Evolutionary conservation across 2,113 vertebrate genomes (phyloP), one percentile per base, ranked within the genome.

Genomic region (Equus quagga): DNA sequence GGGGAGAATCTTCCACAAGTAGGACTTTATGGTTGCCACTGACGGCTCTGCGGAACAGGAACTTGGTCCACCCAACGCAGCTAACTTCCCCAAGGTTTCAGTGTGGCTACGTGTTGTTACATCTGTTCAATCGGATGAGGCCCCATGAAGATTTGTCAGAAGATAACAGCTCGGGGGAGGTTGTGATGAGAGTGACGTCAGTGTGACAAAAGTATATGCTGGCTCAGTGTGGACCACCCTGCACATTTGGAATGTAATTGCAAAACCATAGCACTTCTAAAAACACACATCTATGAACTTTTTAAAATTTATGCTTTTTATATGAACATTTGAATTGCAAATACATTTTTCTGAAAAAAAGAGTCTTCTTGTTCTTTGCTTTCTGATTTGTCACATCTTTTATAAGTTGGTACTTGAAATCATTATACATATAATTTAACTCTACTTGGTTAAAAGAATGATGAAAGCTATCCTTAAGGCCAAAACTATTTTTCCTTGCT

Each of bases 151-250:
- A 98, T 80, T 91, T 98, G 14, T 98, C 98, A 67, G 99, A 99
- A 97, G 99, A 99, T 86, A 98, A 98, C 11, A 98, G 98, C 97
- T 99, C 99, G 0, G 99, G 99, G 64, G 99, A 99, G 98, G 99
- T 99, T 0, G 99, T 99, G 8, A 99, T 99, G 96, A 99, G 99
- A 94, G 99, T 99, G n/a, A 99, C 99, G 6, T 99, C 99, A 0
- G 99, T 99, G 98, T 99, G 98, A 99, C 92, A 33, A 24, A 95
- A 56, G 54, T 17, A 33, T n/a, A 36, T 94, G 69, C 51, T n/a
- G 89, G 93, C 0, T 28, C 85, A 17, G 87, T 21, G 96, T 78
- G 97, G 95, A 69, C 91, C 69, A 1, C 76, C 41, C 94, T 80
- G 95, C 97, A 93, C 97, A 97, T 97, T 94, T 0, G 41, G 98